These are phyloP conservation scores for Lampris megalopsis DNA, from an alignment of 2,113 vertebrate species.

Conservation along the genomic window DNA sequence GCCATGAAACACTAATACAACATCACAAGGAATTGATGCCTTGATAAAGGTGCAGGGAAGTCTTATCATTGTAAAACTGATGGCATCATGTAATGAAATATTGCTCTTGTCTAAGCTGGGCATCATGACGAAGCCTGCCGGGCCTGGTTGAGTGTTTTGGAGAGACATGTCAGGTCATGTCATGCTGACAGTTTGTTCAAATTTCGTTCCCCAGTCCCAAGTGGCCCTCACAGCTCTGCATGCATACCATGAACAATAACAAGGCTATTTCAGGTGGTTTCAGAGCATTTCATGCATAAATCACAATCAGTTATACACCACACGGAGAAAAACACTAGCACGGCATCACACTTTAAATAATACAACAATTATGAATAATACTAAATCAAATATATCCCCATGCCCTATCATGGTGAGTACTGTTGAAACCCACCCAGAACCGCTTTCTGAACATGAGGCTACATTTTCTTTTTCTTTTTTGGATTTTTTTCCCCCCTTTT, in stretches of 20 bases:
- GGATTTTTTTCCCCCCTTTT: too few relatives aligned
- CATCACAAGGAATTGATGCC: slow-evolving; percentile 6
- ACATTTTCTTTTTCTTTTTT: too few relatives aligned
- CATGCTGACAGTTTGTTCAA: background rate
- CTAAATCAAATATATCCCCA: too few relatives aligned
- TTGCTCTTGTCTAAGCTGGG: background rate
- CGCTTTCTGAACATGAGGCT: too few relatives aligned
- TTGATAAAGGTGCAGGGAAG: background rate
- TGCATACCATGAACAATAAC: background rate
- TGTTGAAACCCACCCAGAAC: too few relatives aligned
- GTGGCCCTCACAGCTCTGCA: background rate
- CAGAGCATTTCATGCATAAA: background rate
- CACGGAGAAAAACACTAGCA: too few relatives aligned
- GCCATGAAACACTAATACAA: slow-evolving; percentile 3
- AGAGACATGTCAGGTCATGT: slow-evolving; percentile 31
- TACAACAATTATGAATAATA: too few relatives aligned
- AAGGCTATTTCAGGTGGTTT: too few relatives aligned
- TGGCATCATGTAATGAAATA: background rate
- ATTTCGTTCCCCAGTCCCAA: background rate
- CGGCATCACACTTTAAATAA: too few relatives aligned
- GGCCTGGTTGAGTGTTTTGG: slow-evolving; percentile 11
- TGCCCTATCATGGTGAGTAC: too few relatives aligned
- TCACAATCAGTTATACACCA: background rate
- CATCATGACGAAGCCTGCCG: slow-evolving; percentile 2
- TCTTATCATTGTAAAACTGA: background rate